These are phyloP conservation scores for Torymus texanus DNA, from an alignment of 2,888 invertebrate genomes.

Conservation along the genomic window DNA sequence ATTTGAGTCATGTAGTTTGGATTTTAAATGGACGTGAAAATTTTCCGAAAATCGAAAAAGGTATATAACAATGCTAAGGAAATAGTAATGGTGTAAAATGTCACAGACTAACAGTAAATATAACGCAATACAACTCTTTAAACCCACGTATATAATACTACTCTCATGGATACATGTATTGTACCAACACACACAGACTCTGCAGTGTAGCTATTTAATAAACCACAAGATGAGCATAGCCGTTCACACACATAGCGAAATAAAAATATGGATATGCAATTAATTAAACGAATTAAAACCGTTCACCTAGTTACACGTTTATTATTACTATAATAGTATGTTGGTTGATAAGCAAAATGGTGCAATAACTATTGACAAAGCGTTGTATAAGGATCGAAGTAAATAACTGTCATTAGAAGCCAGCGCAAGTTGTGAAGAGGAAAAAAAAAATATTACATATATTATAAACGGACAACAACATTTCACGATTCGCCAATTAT, in stretches of 20 bases:
- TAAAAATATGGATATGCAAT: slow-evolving; percentile 48
- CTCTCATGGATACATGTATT: slow-evolving; percentile 43
- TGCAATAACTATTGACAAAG: slow-evolving; percentile 47
- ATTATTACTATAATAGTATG: slow-evolving; percentile 39
- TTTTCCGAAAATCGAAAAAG: too few species aligned
- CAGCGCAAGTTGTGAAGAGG: slow-evolving; percentile 11
- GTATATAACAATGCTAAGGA: too few species aligned
- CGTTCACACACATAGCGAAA: slow-evolving; percentile 51
- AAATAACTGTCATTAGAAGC: slow-evolving; percentile 50
- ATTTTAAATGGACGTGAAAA: too few species aligned
- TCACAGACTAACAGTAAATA: slow-evolving; percentile 35
- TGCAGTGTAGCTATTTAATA: slow-evolving; percentile 48
- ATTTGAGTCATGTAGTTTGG: too few species aligned
- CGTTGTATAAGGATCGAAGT: neutral
- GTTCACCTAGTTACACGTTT: slow-evolving; percentile 37
- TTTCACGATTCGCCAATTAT: too few species aligned
- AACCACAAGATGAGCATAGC: slow-evolving; percentile 49
- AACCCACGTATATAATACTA: slow-evolving; percentile 47
- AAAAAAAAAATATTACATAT: too few species aligned
- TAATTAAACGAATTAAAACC: slow-evolving; percentile 35
- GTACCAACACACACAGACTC: slow-evolving; percentile 38
- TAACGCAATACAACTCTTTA: slow-evolving; percentile 47
- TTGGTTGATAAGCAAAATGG: slow-evolving; percentile 38
- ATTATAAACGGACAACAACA: too few species aligned
- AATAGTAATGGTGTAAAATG: neutral